A percentile compares a stretch with the other conserved stretches of the same genome.
Evolutionary conservation across 2,113 vertebrate species (phyloP).

Genomic region (Muntiacus reevesi): DNA sequence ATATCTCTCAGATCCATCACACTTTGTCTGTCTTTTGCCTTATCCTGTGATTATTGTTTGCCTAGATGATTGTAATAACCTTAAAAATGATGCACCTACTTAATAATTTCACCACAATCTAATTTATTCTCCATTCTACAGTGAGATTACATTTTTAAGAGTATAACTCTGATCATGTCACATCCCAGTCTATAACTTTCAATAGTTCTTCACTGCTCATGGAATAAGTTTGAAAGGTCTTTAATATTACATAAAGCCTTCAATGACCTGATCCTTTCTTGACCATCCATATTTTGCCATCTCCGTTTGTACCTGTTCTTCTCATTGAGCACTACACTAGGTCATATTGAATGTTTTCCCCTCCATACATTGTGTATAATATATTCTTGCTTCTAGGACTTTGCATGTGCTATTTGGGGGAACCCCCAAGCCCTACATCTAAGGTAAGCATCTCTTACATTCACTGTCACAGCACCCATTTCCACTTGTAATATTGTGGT

Average conservation of each 20-base stretch:
- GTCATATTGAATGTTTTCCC: background rate
- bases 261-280: background rate
- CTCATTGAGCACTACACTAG: background rate
- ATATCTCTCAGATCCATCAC: background rate
- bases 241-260: background rate
- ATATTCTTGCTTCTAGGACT: background rate
- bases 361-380: background rate
- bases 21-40: background rate
- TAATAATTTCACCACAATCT: background rate
- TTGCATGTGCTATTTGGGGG: background rate
- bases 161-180: background rate
- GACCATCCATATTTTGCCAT: background rate
- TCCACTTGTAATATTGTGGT: background rate
- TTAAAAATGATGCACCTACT: background rate
- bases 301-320: background rate
- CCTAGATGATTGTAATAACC: background rate
- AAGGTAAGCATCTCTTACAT: background rate
- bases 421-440: fast-evolving
- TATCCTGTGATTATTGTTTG: background rate
- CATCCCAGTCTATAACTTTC: background rate
- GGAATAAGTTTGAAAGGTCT: background rate
- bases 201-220: background rate
- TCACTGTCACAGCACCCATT: background rate
- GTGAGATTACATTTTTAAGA: background rate
- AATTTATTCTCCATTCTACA: background rate